These are phyloP conservation scores for Eurois occulta DNA, from an alignment of 2,888 invertebrate genomes.

Conservation along the genomic window DNA sequence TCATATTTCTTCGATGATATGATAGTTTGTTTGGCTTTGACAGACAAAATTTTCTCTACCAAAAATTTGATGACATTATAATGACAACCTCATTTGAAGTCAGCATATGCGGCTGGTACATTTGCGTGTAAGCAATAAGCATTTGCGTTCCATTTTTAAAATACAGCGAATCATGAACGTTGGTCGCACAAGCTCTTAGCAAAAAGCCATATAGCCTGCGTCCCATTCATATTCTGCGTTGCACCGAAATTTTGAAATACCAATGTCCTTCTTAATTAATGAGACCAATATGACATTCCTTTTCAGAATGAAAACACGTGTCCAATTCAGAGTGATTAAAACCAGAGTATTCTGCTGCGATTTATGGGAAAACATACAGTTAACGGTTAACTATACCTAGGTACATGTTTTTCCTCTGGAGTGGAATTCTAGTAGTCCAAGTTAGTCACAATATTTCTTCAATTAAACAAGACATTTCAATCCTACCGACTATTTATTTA, in stretches of 20 bases:
- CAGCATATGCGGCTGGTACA: background rate
- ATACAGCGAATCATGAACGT: conserved; percentile 4
- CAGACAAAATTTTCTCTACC: background rate
- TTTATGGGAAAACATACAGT: background rate
- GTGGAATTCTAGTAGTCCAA: background rate
- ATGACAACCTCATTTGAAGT: conserved; percentile 12
- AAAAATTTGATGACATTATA: conserved; percentile 5
- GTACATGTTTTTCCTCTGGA: background rate
- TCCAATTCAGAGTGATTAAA: background rate
- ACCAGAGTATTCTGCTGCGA: background rate
- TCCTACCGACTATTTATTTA: conserved; percentile 10
- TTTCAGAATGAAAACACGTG: conserved; percentile 11
- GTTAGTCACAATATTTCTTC: background rate
- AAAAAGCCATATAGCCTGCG: conserved; percentile 20
- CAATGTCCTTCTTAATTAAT: conserved; percentile 26
- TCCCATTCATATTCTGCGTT: conserved; percentile 24
- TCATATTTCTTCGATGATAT: conserved; percentile 6
- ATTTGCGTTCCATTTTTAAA: conserved; percentile 27
- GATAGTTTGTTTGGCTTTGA: conserved; percentile 20
- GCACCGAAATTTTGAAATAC: conserved; percentile 23
- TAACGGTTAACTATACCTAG: background rate
- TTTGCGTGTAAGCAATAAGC: background rate
- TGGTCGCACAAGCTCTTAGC: conserved; percentile 5
- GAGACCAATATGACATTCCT: background rate
- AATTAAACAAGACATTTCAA: background rate